Evolutionary conservation across 2,888 invertebrate genomes (phyloP).

Genomic region (Scotopteryx bipunctaria): DNA sequence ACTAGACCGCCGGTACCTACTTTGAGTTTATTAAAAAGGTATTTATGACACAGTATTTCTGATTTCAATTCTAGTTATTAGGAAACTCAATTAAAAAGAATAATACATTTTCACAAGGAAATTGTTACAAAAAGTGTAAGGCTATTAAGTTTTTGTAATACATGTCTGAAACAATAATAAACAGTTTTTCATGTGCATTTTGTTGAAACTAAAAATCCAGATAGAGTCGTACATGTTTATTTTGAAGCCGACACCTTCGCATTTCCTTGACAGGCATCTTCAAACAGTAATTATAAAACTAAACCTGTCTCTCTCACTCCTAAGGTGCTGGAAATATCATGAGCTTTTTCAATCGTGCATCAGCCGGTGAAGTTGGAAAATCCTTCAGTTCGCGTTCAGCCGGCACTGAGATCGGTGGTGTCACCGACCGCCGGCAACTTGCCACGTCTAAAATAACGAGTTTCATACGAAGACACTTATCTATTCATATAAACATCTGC

Average conservation of each 20-base stretch:
- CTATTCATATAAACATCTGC: constrained; percentile 15
- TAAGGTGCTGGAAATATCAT: constrained; percentile 50
- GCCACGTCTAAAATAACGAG: constrained; percentile 55
- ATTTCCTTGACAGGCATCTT: constrained; percentile 54
- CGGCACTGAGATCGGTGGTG: constrained; percentile 68
- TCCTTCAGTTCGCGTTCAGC: constrained; percentile 74
- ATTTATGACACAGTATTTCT: too few relatives aligned
- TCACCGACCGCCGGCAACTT: constrained; percentile 50
- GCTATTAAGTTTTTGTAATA: too few relatives aligned
- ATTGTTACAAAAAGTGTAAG: too few relatives aligned
- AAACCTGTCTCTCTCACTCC: constrained; percentile 53
- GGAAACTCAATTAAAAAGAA: too few relatives aligned
- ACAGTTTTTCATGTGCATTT: not conserved
- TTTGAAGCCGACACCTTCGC: constrained; percentile 70
- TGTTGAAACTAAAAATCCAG: constrained; percentile 44
- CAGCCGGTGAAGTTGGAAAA: constrained; percentile 51
- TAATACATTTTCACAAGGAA: too few relatives aligned
- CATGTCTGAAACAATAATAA: too few relatives aligned
- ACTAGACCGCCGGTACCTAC: too few relatives aligned
- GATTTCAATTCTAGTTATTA: too few relatives aligned
- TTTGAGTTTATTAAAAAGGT: too few relatives aligned
- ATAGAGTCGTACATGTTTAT: constrained; percentile 67
- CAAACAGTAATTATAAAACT: constrained; percentile 39
- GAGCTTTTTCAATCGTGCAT: constrained; percentile 58
- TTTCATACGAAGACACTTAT: constrained; percentile 49